Evolutionary conservation across 2,888 invertebrate species (phyloP), one percentile per base, ranked within the genome.

Genomic region (Sceliomorpha sp.): DNA sequence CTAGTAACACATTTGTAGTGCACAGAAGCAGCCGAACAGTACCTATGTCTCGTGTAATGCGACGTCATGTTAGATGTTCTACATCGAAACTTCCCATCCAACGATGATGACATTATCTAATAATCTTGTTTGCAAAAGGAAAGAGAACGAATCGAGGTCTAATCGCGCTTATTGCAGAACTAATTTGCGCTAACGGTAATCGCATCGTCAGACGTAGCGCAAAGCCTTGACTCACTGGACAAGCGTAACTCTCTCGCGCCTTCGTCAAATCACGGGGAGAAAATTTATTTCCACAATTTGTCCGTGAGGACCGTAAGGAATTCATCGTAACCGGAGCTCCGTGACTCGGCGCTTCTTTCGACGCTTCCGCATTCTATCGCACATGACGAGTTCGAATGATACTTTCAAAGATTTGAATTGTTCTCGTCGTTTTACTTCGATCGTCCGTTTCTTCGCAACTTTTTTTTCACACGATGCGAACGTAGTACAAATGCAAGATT

Each of bases 221-320:
- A 20, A 56, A 56, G 31, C 58, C 58, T 62, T 68, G 68, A 68
- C 62, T 68, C 67, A 68, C 56, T 68, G 60, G 53, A n/a, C 60
- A 55, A 39, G 56, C 55, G 42, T 27, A 34, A 45, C 59, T 53
- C 51, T 47, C 53, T n/a, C n/a, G 59, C 62, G 34, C 24, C 56
- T 50, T 48, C 62, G 45, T 62, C 62, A 62, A 62, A 68, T 39
- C 51, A 4, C 37, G 4, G 17, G 42, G 7, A 34, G 56, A 26
- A 68, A 62, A 68, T 58, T 56, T 62, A 68, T 62, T 76, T 75
- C 70, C 73, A 77, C 77, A 76, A 80, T 78, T 78, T 74, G 75
- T 71, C 73, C 69, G 72, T 74, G 72, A 74, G 78, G 80, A 81
- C 81, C 81, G 81, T 81, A 80, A 81, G 80, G 80, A 81, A 81